Base-by-base conservation (phyloP, 2,888 invertebrate genomes). In the Macaria liturata region DNA sequence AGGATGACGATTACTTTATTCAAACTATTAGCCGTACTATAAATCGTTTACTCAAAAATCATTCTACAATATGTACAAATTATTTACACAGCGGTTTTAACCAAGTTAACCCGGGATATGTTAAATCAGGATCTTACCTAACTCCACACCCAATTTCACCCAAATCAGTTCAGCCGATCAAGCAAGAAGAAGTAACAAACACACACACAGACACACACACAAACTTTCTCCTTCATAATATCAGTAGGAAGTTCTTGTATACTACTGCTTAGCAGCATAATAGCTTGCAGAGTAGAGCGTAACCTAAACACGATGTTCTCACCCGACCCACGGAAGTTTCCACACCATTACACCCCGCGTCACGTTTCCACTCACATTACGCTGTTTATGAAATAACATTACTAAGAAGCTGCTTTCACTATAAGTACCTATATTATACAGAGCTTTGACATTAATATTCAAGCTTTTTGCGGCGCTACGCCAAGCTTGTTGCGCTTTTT, bases 301-400 rank as follows among this genome's bases (percentile, higher is more conserved):
- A 62, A 64, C 63, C 69, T 65, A 72, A 73, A 75, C 76, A 74
- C 65, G 61, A 59, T 72, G 70, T 76, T 76, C 74, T 77, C 78
- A 72, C 74, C 73, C 69, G 42, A 8, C 49, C 48, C 45, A 43
- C 72, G 74, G 67, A 73, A 74, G 74, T 85, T 88, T 88, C 85
- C 80, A 78, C 76, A 62, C 80, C 90, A 89, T 89, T 89, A 77
- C 80, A 70, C 81, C 71, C 69, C 70, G 72, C 70, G 69, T 69
- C 76, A 70, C 66, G 79, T 84, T 85, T 88, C 86, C 86, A 81
- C 67, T 74, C 66, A 74, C 31, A 49, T 49, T 49, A 48, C n/a
- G 32, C 49, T 32, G 50, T 46, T 9, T 54, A 46, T 50, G 34
- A 46, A 46, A 56, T 50, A 50, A 39, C 9, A 46, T 74, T 70